Evolutionary conservation across 2,888 invertebrate genomes (phyloP).

Genomic region (Phortica okadai): DNA sequence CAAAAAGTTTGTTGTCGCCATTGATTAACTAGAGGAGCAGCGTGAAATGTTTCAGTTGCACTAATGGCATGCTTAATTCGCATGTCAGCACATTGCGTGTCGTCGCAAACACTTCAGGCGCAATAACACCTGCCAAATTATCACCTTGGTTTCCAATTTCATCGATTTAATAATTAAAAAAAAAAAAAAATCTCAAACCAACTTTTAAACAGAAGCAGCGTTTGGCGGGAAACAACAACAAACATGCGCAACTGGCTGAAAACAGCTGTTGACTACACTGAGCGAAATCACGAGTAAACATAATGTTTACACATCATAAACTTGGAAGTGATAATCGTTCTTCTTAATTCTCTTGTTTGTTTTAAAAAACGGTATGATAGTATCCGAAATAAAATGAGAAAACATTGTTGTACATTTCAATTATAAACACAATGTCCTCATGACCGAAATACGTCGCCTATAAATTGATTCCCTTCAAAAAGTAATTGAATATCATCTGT

Average conservation of each 20-base stretch:
- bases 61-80: constrained; percentile 18
- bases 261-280: constrained; percentile 3
- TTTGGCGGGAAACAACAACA: background rate
- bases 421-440: no score
- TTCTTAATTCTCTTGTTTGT: no score
- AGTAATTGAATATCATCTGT: background rate
- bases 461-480: no score
- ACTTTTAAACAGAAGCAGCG: background rate
- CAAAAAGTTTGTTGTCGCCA: constrained; percentile 64
- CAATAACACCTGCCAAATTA: constrained; percentile 60
- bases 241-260: background rate
- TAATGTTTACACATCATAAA: no score
- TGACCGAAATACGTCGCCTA: no score
- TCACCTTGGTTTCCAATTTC: constrained; percentile 49
- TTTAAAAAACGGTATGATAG: no score
- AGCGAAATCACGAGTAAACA: background rate
- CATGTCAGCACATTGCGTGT: constrained; percentile 47
- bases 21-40: background rate
- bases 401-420: no score
- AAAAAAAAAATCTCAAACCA: background rate
- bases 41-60: background rate
- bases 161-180: constrained; percentile 57
- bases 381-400: no score
- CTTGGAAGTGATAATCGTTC: no score
- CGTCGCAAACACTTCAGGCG: constrained; percentile 53